phyloP scores from a whole-genome alignment of 2,113 vertebrate species.

The Megaptera novaeangliae region DNA sequence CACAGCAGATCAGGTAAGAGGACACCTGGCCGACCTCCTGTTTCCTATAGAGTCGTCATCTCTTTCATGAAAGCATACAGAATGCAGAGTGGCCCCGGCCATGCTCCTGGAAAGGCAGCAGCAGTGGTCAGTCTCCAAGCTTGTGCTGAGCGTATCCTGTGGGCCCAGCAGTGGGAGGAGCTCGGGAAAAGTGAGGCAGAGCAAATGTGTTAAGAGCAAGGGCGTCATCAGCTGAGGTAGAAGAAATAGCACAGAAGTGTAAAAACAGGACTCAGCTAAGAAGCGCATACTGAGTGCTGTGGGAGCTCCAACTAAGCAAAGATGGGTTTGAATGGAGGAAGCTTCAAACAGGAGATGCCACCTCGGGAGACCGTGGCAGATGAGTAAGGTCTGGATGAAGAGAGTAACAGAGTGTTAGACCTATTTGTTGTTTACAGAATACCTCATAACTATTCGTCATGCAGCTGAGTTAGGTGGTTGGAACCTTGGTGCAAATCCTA shows the following conservation, averaged over 20 bases:
- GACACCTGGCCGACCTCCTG: neutral
- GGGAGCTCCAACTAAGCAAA: neutral
- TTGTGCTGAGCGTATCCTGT: neutral
- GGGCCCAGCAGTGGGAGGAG: neutral
- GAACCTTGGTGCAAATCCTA: neutral
- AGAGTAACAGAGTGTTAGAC: neutral
- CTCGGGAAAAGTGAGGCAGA: neutral
- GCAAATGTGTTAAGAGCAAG: neutral
- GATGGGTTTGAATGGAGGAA: neutral
- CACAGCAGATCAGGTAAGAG: constrained; percentile 79
- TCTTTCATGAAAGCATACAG: neutral
- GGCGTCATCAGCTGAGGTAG: neutral
- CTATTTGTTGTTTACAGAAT: neutral
- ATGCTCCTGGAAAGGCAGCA: neutral
- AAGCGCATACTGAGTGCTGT: neutral
- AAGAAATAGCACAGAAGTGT: neutral
- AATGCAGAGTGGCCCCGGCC: neutral
- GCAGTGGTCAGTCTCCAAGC: neutral
- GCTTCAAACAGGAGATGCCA: neutral
- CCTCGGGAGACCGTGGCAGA: neutral
- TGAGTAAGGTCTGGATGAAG: neutral
- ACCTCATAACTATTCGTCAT: neutral
- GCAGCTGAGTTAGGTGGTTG: neutral
- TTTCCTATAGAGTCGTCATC: neutral
- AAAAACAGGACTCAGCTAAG: neutral